Evolutionary conservation across 2,888 invertebrate species (phyloP), one percentile per base, ranked within the genome.

Genomic region (Linnaemya tessellans): DNA sequence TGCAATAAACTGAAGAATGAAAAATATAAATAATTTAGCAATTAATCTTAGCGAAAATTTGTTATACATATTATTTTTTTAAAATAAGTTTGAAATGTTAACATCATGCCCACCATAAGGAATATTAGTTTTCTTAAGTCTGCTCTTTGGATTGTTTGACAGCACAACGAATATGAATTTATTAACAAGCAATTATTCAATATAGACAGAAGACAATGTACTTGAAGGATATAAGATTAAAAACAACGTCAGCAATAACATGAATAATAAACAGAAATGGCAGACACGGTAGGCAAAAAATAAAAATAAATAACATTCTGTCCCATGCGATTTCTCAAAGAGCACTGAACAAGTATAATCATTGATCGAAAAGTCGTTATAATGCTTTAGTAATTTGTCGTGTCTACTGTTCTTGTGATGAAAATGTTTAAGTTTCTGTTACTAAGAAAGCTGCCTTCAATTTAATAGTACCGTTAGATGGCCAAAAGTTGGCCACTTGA

Each of bases 101-200:
- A 30, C 30, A 5, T 30, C 30, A 2, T 30, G 30, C 30, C 2
- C 30, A 30, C 5, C 30, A 30, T 30, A 5, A 30, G 30, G 30
- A 30, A 30, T 30, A 30, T 30, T 3, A 30, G 2, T 11, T 58
- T 43, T 71, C 71, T 71, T 70, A 25, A 7, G 18, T 30, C 5
- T 30, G 30, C 7, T 38, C 22, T 38, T 11, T 10, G 46, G 25
- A 60, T 11, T 73, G 30, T 58, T 30, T 46, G 46, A 15, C 46
- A 13, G 20, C n/a, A 9, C 1, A 43, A 65, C 15, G 43, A n/a
- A 30, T 30, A 43, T 18, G n/a, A 56, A 80, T 80, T 80, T 54
- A 80, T 80, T 71, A 38, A 49, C 10, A 13, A n/a, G 43, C 58
- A 80, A 58, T 73, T 46, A 80, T 65, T 65, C 56, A 35, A 58